Percentiles rank a stretch among this genome's conserved stretches.
These are phyloP conservation scores for Gastrophryne carolinensis DNA, from an alignment of 2,797 vertebrate species.

Conservation along the genomic window DNA sequence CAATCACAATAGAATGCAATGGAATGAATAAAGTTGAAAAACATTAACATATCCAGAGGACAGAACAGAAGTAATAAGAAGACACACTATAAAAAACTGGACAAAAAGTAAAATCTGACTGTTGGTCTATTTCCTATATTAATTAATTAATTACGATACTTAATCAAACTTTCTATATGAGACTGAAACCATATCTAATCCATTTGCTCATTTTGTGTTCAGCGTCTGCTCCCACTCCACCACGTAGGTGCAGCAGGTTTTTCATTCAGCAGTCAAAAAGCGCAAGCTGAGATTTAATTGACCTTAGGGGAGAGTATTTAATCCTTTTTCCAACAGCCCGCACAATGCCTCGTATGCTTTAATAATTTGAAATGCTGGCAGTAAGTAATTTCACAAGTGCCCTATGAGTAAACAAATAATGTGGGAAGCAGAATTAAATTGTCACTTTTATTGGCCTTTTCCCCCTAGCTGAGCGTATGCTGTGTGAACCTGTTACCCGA, in stretches of 20 bases:
- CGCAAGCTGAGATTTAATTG: conserved; percentile 38
- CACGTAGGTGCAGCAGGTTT: conserved; percentile 41
- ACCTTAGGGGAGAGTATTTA: conserved; percentile 46
- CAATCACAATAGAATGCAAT: too few relatives aligned
- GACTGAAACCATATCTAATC: neutral
- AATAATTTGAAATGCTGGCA: conserved; percentile 48
- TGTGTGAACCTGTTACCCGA: conserved; percentile 31
- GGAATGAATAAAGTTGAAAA: too few relatives aligned
- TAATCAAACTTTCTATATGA: neutral
- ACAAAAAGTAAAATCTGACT: too few relatives aligned
- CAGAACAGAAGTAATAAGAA: too few relatives aligned
- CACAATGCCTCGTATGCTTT: conserved; percentile 24
- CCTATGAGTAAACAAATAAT: conserved; percentile 51
- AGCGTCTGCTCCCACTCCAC: neutral
- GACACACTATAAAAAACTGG: too few relatives aligned
- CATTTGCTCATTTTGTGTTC: neutral
- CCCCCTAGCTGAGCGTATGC: neutral
- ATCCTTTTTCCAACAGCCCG: conserved; percentile 47
- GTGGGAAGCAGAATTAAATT: conserved; percentile 47
- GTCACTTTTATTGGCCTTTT: conserved; percentile 46
- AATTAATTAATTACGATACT: too few relatives aligned
- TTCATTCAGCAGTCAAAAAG: conserved; percentile 43
- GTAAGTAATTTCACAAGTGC: conserved; percentile 44
- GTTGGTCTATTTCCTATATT: too few relatives aligned
- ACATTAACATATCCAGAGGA: too few relatives aligned